Evolutionary conservation across 53 echinoderm and acorn worm genomes (phyloP).

Genomic region (Paracentrotus lividus): DNA sequence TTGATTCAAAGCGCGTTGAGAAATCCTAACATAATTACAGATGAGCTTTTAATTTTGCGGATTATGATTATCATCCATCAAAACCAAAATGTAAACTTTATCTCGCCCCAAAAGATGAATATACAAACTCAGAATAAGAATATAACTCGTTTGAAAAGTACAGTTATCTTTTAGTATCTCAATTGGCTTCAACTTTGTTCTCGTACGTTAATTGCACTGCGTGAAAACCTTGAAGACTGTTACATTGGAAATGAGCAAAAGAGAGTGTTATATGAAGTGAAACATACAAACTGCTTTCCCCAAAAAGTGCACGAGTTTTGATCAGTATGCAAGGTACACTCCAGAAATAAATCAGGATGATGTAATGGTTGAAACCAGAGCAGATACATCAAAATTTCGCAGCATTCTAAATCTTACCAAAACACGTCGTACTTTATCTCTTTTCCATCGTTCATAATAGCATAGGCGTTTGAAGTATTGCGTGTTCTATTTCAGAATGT

Average conservation of each 20-base stretch:
- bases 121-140: too few relatives aligned
- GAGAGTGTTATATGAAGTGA: not conserved
- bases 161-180: not conserved
- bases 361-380: not conserved
- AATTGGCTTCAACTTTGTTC: not conserved
- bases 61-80: too few relatives aligned
- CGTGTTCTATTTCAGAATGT: not conserved
- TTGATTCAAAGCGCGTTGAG: too few relatives aligned
- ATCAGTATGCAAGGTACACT: not conserved
- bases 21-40: too few relatives aligned
- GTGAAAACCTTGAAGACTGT: not conserved
- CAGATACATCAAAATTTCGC: not conserved
- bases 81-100: too few relatives aligned
- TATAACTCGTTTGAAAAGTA: not conserved
- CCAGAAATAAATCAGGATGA: not conserved
- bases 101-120: too few relatives aligned
- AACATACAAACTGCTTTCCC: not conserved
- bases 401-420: not conserved
- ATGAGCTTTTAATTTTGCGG: too few relatives aligned
- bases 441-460: slow-evolving; percentile 26
- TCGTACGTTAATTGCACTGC: not conserved
- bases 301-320: not conserved
- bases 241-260: not conserved
- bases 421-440: not conserved
- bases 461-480: not conserved